Evolutionary conservation across 2,888 invertebrate species (phyloP).

Genomic region (Andrena hattorfiana): DNA sequence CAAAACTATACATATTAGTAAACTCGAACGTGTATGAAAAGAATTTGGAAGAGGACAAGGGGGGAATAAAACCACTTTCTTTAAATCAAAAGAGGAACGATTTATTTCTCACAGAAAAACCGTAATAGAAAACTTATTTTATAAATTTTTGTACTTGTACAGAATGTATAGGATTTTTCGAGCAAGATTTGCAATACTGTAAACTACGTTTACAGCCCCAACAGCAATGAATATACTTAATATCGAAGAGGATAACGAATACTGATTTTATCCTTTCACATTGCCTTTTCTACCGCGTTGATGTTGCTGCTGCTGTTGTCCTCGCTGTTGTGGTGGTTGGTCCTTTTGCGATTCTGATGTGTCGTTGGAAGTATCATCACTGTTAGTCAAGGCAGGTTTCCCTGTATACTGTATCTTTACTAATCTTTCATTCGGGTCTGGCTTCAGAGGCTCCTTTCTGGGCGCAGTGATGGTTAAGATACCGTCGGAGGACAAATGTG

Average conservation of each 20-base stretch:
- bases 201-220: background rate
- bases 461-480: constrained; percentile 92
- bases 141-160: constrained; percentile 24
- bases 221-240: background rate
- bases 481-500: constrained; percentile 93
- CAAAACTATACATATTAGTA: too few species aligned
- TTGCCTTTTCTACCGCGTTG: constrained; percentile 30
- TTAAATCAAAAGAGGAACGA: constrained; percentile 8
- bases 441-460: constrained; percentile 85
- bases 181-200: background rate
- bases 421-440: constrained; percentile 59
- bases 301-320: constrained; percentile 35
- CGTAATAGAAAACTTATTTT: constrained; percentile 19
- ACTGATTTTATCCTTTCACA: constrained; percentile 21
- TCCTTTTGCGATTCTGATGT: constrained; percentile 12
- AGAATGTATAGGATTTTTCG: background rate
- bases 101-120: constrained; percentile 13
- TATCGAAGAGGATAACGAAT: background rate
- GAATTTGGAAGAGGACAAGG: background rate
- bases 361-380: constrained; percentile 25
- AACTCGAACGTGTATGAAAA: too few species aligned
- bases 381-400: constrained; percentile 65
- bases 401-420: constrained; percentile 74
- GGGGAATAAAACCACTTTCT: background rate
- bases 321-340: constrained; percentile 17